phyloP scores from a whole-genome alignment of 1,140 invertebrate species.

The Ephestia elutella region DNA sequence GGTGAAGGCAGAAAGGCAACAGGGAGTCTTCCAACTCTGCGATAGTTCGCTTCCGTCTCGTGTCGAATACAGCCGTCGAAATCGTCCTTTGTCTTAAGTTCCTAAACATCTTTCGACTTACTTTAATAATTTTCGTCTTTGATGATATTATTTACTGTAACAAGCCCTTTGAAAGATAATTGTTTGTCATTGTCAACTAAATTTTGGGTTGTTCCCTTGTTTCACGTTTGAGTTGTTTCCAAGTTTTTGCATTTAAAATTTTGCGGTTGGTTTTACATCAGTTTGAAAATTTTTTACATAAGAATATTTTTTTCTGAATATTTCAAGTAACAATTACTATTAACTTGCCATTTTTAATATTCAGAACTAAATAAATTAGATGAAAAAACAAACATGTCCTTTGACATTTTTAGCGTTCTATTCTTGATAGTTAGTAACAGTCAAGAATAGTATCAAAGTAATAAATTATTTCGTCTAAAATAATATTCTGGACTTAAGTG shows the following conservation, averaged over 20 bases:
- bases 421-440: too few relatives aligned
- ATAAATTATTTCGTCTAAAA: too few relatives aligned
- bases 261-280: background rate
- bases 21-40: constrained; percentile 26
- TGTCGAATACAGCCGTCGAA: constrained; percentile 30
- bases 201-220: constrained; percentile 5
- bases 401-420: too few relatives aligned
- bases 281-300: background rate
- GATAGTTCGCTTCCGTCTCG: constrained; percentile 35
- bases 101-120: constrained; percentile 3
- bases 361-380: too few relatives aligned
- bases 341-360: too few relatives aligned
- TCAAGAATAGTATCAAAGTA: too few relatives aligned
- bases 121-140: constrained; percentile 11
- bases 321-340: too few relatives aligned
- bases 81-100: constrained; percentile 20
- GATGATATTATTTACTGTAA: constrained; percentile 11
- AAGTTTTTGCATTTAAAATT: background rate
- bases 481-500: too few relatives aligned
- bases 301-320: too few relatives aligned
- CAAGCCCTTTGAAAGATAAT: constrained; percentile 11
- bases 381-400: too few relatives aligned
- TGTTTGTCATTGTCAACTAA: constrained; percentile 8
- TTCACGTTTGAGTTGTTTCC: background rate
- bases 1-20: constrained; percentile 30